A percentile compares a stretch with the other conserved stretches of the same genome.
These are phyloP conservation scores for Heliconius hortense DNA, from an alignment of 2,888 invertebrate species.

Conservation along the genomic window DNA sequence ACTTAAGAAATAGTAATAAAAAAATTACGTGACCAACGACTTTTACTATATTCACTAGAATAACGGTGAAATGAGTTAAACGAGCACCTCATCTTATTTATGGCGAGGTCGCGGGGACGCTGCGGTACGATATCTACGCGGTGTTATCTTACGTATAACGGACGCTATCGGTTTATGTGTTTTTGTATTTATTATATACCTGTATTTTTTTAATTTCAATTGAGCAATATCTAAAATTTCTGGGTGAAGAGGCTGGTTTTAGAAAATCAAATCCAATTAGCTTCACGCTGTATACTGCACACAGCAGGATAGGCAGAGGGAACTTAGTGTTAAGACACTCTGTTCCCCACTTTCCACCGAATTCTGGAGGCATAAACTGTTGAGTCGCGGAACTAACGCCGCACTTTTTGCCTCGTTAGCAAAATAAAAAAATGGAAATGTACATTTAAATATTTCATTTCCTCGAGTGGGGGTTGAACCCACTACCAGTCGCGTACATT, in stretches of 20 bases:
- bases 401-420: no score
- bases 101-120: slow-evolving; percentile 44
- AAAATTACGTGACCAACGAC: slow-evolving; percentile 11
- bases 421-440: no score
- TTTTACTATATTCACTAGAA: slow-evolving; percentile 15
- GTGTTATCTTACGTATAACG: slow-evolving; percentile 33
- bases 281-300: no score
- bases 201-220: slow-evolving; percentile 5
- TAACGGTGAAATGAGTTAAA: slow-evolving; percentile 42
- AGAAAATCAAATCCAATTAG: no score
- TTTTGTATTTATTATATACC: slow-evolving; percentile 14
- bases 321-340: no score
- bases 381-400: no score
- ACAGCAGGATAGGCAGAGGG: no score
- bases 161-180: slow-evolving; percentile 21
- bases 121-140: slow-evolving; percentile 26
- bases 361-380: no score
- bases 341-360: no score
- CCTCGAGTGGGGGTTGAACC: no score
- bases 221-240: not conserved
- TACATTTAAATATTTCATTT: no score
- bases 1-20: slow-evolving; percentile 14
- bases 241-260: not conserved
- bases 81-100: slow-evolving; percentile 42
- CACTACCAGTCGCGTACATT: no score